Conservation (phyloP, 2,797 vertebrate genomes). For the Melanotaenia pygmaea region DNA sequence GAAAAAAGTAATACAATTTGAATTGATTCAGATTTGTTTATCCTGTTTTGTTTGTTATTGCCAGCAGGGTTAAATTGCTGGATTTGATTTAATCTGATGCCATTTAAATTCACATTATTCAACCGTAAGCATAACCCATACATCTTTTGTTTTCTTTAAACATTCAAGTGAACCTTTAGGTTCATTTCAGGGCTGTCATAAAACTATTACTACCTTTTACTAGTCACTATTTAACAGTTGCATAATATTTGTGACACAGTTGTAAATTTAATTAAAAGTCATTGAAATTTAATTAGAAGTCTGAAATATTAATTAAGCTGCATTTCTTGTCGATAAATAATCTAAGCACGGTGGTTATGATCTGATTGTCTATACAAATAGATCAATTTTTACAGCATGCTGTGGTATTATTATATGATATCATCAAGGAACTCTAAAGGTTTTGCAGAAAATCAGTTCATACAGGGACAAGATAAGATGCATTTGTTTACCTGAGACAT, state of each 20-base stretch:
- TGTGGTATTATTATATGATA: neutral
- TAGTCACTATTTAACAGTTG: slow-evolving; percentile 9
- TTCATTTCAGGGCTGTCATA: neutral
- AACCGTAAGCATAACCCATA: neutral
- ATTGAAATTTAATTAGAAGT: slow-evolving; percentile 1
- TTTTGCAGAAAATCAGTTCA: neutral
- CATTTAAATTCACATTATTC: slow-evolving; percentile 26
- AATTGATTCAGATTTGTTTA: slow-evolving; percentile 9
- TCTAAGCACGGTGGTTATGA: neutral
- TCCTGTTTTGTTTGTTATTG: slow-evolving; percentile 5
- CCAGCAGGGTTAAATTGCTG: neutral
- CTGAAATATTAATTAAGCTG: neutral
- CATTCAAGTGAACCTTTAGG: slow-evolving; percentile 15
- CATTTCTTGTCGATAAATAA: neutral
- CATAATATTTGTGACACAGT: slow-evolving; percentile 22
- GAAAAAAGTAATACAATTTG: neutral
- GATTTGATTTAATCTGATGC: slow-evolving; percentile 6
- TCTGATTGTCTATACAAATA: neutral
- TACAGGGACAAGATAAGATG: neutral
- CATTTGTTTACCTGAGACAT: neutral
- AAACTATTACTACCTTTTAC: slow-evolving; percentile 29
- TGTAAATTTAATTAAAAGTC: slow-evolving; percentile 26
- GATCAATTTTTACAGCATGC: neutral
- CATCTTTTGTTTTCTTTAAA: neutral
- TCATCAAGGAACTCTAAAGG: neutral